A percentile compares a stretch with the other conserved stretches of the same genome.
Conservation (phyloP, 2,888 invertebrate species). For the Monochamus alternatus region DNA sequence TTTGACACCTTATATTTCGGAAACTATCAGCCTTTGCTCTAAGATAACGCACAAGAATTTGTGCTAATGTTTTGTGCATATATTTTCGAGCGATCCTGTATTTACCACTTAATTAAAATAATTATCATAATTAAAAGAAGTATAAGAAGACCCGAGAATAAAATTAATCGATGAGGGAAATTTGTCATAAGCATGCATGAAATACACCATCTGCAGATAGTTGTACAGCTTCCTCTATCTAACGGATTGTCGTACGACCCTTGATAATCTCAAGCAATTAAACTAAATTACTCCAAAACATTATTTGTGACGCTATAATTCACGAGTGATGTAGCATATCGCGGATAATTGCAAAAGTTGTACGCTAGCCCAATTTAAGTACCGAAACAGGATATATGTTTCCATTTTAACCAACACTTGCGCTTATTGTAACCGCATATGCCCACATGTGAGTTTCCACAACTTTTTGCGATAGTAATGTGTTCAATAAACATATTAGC, state of each 20-base stretch:
- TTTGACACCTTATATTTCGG: no score
- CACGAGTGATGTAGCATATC: constrained; percentile 56
- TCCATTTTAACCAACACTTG: constrained; percentile 16
- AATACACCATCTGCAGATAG: constrained; percentile 23
- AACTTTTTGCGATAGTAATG: neutral
- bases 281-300: constrained; percentile 62
- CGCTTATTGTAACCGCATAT: constrained; percentile 15
- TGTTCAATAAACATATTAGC: no score
- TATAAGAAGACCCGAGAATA: neutral
- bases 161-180: constrained; percentile 15
- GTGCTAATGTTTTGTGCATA: no score
- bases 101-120: no score
- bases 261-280: constrained; percentile 61
- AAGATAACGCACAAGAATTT: no score
- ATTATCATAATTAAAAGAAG: no score
- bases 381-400: constrained; percentile 44
- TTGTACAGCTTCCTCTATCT: constrained; percentile 36
- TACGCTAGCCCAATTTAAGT: constrained; percentile 50
- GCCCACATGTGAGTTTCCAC: neutral
- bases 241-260: constrained; percentile 54
- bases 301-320: constrained; percentile 61
- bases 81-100: no score
- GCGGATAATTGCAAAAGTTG: constrained; percentile 61
- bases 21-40: no score
- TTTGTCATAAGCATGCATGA: constrained; percentile 29